Evolutionary conservation across 1,140 invertebrate species (phyloP).

Genomic region (Macrosteles quadrilineatus): DNA sequence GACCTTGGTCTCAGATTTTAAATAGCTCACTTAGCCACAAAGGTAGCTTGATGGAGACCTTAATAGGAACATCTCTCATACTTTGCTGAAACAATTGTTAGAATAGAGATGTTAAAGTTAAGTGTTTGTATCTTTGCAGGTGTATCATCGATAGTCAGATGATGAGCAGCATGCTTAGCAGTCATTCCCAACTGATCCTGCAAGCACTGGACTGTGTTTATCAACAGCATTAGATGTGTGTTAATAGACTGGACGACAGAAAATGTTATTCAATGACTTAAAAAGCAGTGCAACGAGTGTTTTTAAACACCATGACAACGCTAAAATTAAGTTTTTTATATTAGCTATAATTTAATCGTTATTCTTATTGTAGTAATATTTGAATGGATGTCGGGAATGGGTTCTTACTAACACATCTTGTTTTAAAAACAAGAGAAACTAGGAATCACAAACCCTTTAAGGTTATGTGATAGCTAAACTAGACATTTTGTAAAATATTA

Average conservation of each 20-base stretch:
- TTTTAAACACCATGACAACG: conserved; percentile 28
- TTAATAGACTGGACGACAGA: too few relatives aligned
- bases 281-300: conserved; percentile 26
- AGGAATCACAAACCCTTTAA: background rate
- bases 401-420: conserved; percentile 30
- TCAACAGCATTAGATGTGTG: conserved; percentile 12
- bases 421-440: conserved; percentile 19
- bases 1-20: too few relatives aligned
- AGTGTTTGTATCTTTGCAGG: background rate
- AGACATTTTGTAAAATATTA: conserved; percentile 26
- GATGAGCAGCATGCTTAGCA: conserved; percentile 14
- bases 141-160: conserved; percentile 12
- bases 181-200: conserved; percentile 15
- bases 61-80: background rate
- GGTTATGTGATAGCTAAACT: background rate
- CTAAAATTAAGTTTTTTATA: conserved; percentile 26
- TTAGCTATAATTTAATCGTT: conserved; percentile 28
- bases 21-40: too few relatives aligned
- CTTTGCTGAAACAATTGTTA: background rate
- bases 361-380: conserved; percentile 32
- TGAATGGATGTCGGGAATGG: conserved; percentile 28
- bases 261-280: too few relatives aligned
- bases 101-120: background rate
- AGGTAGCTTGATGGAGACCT: too few relatives aligned
- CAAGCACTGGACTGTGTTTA: conserved; percentile 22